Conservation (phyloP, 2,113 vertebrate genomes). For the Galeopterus variegatus region DNA sequence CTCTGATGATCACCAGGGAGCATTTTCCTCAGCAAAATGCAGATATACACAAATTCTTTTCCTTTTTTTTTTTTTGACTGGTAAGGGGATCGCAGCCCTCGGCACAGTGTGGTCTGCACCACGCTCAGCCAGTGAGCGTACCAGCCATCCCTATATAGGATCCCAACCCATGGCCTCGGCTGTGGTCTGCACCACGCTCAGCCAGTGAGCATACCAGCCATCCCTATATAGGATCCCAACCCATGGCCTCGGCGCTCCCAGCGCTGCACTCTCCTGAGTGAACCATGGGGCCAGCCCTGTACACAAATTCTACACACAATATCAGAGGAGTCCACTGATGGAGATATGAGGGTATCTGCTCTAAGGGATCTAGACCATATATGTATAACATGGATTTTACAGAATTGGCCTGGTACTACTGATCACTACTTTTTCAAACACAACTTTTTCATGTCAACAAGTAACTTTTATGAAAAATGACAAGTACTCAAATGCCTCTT, state of each 20-base stretch:
- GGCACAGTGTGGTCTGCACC: too few relatives aligned
- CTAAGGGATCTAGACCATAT: background rate
- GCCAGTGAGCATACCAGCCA: too few relatives aligned
- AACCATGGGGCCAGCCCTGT: too few relatives aligned
- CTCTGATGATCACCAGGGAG: background rate
- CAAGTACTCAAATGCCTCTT: background rate
- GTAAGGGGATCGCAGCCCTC: too few relatives aligned
- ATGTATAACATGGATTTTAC: background rate
- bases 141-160: too few relatives aligned
- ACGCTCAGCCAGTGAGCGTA: too few relatives aligned
- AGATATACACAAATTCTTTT: background rate
- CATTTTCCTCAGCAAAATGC: background rate
- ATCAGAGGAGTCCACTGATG: background rate
- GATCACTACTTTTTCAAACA: background rate
- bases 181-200: too few relatives aligned
- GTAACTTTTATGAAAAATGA: constrained; percentile 17
- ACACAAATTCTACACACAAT: background rate
- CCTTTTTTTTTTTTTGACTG: too few relatives aligned
- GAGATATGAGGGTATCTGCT: background rate
- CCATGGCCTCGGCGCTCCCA: too few relatives aligned
- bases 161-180: too few relatives aligned
- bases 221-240: too few relatives aligned
- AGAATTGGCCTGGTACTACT: background rate
- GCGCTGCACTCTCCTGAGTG: too few relatives aligned
- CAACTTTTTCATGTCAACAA: background rate